A percentile compares a stretch with the other conserved stretches of the same genome.
Conservation (phyloP, 1,140 invertebrate species). For the Galleria mellonella region DNA sequence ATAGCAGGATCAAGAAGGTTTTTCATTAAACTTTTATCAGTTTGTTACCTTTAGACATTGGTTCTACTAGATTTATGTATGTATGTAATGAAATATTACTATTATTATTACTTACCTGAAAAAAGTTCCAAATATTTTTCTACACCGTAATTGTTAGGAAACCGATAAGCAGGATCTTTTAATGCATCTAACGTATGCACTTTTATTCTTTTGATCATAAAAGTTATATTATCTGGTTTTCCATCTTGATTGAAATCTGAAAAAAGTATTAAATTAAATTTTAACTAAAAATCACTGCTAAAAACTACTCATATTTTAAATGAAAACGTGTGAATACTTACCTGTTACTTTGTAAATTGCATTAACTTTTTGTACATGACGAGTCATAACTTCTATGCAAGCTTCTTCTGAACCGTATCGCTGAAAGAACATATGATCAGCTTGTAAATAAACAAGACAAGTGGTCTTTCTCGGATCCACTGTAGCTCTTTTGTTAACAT, state of each 20-base stretch:
- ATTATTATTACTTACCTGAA: slow-evolving; percentile 80
- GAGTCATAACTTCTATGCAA: slow-evolving; percentile 95
- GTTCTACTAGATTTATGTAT: no score
- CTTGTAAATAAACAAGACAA: slow-evolving; percentile 95
- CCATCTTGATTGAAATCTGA: slow-evolving; percentile 96
- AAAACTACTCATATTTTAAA: no score
- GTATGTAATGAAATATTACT: no score
- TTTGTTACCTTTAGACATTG: no score
- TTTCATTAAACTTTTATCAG: no score
- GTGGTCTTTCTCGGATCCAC: slow-evolving; percentile 88
- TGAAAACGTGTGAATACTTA: slow-evolving; percentile 31
- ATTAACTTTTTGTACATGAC: slow-evolving; percentile 95
- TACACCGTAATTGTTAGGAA: slow-evolving; percentile 94
- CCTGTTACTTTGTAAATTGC: slow-evolving; percentile 93
- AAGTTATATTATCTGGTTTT: slow-evolving; percentile 93
- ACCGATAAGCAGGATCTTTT: slow-evolving; percentile 89
- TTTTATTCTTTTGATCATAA: slow-evolving; percentile 97
- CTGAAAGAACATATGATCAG: slow-evolving; percentile 95
- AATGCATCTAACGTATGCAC: slow-evolving; percentile 90
- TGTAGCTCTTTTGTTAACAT: slow-evolving; percentile 82
- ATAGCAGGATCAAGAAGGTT: no score
- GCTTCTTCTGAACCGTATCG: slow-evolving; percentile 94
- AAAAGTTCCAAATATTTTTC: slow-evolving; percentile 96
- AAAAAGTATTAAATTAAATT: slow-evolving; percentile 31
- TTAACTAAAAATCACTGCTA: not conserved